These are phyloP conservation scores for Cacoxenus indagator DNA, from an alignment of 2,888 invertebrate genomes.

Conservation along the genomic window DNA sequence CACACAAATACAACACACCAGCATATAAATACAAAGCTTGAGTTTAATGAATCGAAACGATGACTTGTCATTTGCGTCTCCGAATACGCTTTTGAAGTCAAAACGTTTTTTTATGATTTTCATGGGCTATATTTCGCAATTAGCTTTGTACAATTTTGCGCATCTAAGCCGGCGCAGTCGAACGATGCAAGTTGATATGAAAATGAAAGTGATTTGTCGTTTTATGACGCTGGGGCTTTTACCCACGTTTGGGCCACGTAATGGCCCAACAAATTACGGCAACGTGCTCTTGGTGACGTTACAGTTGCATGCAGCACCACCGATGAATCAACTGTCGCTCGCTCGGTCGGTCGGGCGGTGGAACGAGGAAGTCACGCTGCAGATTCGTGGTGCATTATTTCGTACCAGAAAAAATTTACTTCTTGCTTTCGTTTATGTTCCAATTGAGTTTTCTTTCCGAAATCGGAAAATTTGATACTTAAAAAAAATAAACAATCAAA, in stretches of 20 bases:
- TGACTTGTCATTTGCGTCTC: not conserved
- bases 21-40: not conserved
- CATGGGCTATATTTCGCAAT: too few relatives aligned
- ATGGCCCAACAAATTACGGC: slow-evolving; percentile 18
- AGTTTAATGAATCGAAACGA: not conserved
- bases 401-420: too few relatives aligned
- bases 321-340: too few relatives aligned
- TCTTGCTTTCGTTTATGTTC: too few relatives aligned
- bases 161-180: not conserved
- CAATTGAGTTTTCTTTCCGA: too few relatives aligned
- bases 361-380: too few relatives aligned
- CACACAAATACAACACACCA: not conserved
- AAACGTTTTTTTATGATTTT: not conserved
- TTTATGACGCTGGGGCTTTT: not conserved
- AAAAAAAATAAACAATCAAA: not conserved
- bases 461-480: not conserved
- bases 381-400: too few relatives aligned
- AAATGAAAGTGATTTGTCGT: slow-evolving; percentile 45
- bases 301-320: too few relatives aligned
- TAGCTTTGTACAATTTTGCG: too few relatives aligned
- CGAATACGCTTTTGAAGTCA: not conserved
- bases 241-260: slow-evolving; percentile 28
- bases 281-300: slow-evolving; percentile 28
- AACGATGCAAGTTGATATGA: slow-evolving; percentile 16
- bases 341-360: too few relatives aligned